phyloP scores from a whole-genome alignment of 92 coral and sea anemone species.

The Phymanthus crucifer region DNA sequence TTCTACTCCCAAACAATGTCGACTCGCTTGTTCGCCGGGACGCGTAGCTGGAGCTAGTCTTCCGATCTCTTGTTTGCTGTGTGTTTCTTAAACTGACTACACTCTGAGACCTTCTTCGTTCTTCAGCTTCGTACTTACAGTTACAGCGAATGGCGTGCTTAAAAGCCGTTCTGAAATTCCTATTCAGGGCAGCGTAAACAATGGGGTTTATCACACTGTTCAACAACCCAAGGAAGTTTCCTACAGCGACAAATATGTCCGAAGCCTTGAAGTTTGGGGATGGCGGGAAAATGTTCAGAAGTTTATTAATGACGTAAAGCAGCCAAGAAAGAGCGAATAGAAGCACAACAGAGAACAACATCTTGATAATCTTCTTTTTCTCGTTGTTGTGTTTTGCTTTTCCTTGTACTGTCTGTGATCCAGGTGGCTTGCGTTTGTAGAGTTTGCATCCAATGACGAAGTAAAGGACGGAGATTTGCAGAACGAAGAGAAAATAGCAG shows the following conservation, averaged over 20 bases:
- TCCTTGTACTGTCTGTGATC: conserved; percentile 58
- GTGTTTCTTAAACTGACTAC: conserved; percentile 22
- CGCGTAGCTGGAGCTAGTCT: neutral
- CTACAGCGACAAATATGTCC: conserved; percentile 71
- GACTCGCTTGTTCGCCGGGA: conserved; percentile 2
- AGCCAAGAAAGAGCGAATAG: conserved; percentile 76
- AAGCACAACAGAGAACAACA: conserved; percentile 73
- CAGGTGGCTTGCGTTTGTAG: conserved; percentile 74
- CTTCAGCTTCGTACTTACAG: conserved; percentile 70
- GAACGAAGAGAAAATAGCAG: conserved; percentile 67
- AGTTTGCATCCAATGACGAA: conserved; percentile 61
- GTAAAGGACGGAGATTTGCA: conserved; percentile 77
- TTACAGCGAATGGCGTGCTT: conserved; percentile 75
- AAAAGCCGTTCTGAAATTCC: conserved; percentile 74
- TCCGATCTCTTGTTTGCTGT: conserved; percentile 17
- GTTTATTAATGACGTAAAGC: conserved; percentile 77
- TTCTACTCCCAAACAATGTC: neutral
- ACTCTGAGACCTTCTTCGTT: conserved; percentile 57
- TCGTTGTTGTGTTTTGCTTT: conserved; percentile 53
- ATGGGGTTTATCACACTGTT: conserved; percentile 80
- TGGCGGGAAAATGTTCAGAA: conserved; percentile 71
- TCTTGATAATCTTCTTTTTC: conserved; percentile 71
- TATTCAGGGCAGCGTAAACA: conserved; percentile 76
- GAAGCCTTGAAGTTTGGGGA: conserved; percentile 44
- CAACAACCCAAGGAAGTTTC: conserved; percentile 72